Base-by-base conservation (phyloP, 2,113 vertebrate genomes). In the Cardinalis cardinalis region DNA sequence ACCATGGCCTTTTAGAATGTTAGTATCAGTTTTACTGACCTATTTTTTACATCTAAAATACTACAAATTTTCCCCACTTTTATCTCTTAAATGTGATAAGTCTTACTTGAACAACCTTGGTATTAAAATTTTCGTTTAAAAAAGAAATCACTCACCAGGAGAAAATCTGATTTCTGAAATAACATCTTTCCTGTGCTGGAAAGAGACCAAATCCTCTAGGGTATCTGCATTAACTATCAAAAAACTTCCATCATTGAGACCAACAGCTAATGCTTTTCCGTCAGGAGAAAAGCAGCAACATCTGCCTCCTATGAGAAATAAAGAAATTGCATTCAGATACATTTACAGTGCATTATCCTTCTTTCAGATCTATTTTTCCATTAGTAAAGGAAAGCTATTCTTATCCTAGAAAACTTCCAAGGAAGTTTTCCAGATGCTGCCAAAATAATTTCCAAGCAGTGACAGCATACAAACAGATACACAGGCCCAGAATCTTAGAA, bases 121-220 rank as follows among this genome's bases (percentile, higher is more conserved):
- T 75, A 72, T 11, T 34, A 85, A 73, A 61, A 79, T 43, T 18
- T 84, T 65, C 3, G 65, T 59, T 69, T 13, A 10, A 64, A 79
- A 55, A 58, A 52, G 46, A 40, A 58, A 41, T 65, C 48, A 90
- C 97, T 97, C 89, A 99, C 99, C 99, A 97, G 99, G 99, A 89
- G 99, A 99, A 97, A 99, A 99, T 90, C 98, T 97, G 89, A 99
- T 99, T 94, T 99, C 99, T n/a, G 99, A 99, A 97, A 99, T 99
- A 96, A 98, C 96, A 94, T 99, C 99, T 96, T 98, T 99, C 95
- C 99, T 98, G 90, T 99, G 99, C 93, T 99, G 99, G 97, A 99
- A 99, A 82, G 99, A 99, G 82, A 99, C 99, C 78, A 99, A 97
- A 96, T 99, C 99, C 92, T 99, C 99, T 76, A 99, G 96, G 51